Evolutionary conservation across 2,113 vertebrate genomes (phyloP), one percentile per base, ranked within the genome.

Genomic region (Rhinoderma darwinii): DNA sequence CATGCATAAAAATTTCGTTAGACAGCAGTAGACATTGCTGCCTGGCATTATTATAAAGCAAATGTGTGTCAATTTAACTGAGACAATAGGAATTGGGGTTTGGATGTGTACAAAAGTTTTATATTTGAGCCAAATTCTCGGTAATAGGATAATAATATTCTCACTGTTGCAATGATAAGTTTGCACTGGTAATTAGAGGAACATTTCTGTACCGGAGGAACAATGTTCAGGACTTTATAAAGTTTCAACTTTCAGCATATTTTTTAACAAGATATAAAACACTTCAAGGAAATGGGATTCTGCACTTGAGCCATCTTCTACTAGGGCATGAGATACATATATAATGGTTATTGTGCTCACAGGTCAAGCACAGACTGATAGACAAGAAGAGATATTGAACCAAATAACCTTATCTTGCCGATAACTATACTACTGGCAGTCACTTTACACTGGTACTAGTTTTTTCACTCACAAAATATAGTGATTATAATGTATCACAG

Each of bases 1-100:
- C 47, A 39, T 50, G 32, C 41, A 59, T 59, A 51, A 27, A 75
- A 75, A 43, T 74, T 70, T 84, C 75, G 83, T 70, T 50, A 84
- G 68, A 68, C 43, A 25, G 32, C 44, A 37, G n/a, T 1, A 39
- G 68, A 73, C 47, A 27, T 72, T 41, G 47, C 47, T 41, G 47
- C 27, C 70, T 30, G 68, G 25, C 22, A 41, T 41, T 75, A 84
- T 59, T 75, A 82, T 32, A 78, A 70, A 70, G 25, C 41, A 70
- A 83, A 70, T 27, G 70, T 59, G 22, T 54, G 70, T 41, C 68
- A 22, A 41, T 84, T 75, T 74, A 11, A 75, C 32, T 32, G 35
- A 75, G 39, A 75, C 70, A 61, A 84, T 83, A 39, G 43, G 25
- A 84, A 75, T 84, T 43, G 20, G 17, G 37, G 68, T 59, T 32